Evolutionary conservation across 2,113 vertebrate species (phyloP).

Genomic region (Aix galericulata): DNA sequence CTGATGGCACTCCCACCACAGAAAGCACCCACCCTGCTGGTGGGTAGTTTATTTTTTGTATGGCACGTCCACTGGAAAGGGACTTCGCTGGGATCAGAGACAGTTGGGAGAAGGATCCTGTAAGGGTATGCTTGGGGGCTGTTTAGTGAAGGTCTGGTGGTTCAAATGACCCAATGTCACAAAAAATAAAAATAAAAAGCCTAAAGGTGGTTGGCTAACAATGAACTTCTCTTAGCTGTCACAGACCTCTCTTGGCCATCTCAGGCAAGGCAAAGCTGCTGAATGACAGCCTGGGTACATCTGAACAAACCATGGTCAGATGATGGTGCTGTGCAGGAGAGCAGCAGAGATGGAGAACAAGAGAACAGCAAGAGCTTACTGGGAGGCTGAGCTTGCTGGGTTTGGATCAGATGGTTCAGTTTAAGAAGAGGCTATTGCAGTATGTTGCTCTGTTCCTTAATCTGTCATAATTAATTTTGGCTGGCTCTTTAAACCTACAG

Average conservation of each 20-base stretch:
- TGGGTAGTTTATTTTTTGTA: not conserved
- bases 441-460: not conserved
- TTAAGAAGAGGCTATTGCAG: not conserved
- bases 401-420: constrained; percentile 11
- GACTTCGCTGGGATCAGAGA: not conserved
- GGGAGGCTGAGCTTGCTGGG: not conserved
- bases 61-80: not conserved
- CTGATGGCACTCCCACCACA: accelerated
- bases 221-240: no score
- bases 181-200: not conserved
- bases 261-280: not conserved
- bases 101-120: not conserved
- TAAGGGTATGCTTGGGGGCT: accelerated
- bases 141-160: not conserved
- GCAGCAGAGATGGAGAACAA: not conserved
- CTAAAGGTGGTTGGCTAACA: not conserved
- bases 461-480: constrained; percentile 37
- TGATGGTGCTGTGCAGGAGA: not conserved
- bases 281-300: not conserved
- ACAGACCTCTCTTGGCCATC: not conserved
- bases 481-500: constrained; percentile 30
- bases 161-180: not conserved
- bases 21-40: not conserved
- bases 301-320: not conserved
- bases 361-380: not conserved